A percentile compares a stretch with the other conserved stretches of the same genome.
Conservation (phyloP, 2,888 invertebrate species). For the Drosophila anomalata region DNA sequence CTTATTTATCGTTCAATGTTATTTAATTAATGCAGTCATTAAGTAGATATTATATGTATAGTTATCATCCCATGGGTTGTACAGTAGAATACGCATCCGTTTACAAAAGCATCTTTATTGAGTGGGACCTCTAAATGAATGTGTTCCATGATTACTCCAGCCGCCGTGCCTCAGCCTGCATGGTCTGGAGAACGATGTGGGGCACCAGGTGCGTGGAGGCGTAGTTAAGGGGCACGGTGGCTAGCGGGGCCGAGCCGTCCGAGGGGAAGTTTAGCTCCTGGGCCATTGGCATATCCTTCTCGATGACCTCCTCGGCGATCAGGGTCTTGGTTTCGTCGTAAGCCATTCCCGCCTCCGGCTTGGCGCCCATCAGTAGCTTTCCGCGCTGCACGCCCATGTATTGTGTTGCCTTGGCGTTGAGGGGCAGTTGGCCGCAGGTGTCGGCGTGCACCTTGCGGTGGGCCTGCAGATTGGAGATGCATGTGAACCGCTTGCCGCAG, state of each 20-base stretch:
- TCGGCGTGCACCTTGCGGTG: slow-evolving; percentile 84
- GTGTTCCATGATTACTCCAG: slow-evolving; percentile 52
- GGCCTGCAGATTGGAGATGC: slow-evolving; percentile 85
- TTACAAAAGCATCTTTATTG: slow-evolving; percentile 71
- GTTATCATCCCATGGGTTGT: slow-evolving; percentile 40
- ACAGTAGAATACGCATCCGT: slow-evolving; percentile 46
- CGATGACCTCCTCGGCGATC: slow-evolving; percentile 79
- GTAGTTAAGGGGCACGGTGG: slow-evolving; percentile 77
- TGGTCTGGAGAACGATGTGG: slow-evolving; percentile 67
- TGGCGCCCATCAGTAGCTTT: slow-evolving; percentile 79
- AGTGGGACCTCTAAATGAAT: slow-evolving; percentile 40
- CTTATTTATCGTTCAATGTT: slow-evolving; percentile 32
- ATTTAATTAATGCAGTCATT: slow-evolving; percentile 41
- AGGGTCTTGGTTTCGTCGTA: slow-evolving; percentile 80
- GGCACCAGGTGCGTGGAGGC: slow-evolving; percentile 67
- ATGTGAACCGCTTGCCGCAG: slow-evolving; percentile 85
- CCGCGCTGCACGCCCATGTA: slow-evolving; percentile 83
- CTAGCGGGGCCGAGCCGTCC: slow-evolving; percentile 72
- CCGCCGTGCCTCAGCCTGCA: slow-evolving; percentile 67
- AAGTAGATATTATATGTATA: slow-evolving; percentile 34
- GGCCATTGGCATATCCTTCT: slow-evolving; percentile 79
- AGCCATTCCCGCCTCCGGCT: slow-evolving; percentile 81
- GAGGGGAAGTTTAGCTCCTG: slow-evolving; percentile 79
- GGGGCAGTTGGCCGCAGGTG: slow-evolving; percentile 83
- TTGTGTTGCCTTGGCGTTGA: slow-evolving; percentile 82